phyloP scores from a whole-genome alignment of 2,888 invertebrate genomes.

The Drosophila diplacantha region DNA sequence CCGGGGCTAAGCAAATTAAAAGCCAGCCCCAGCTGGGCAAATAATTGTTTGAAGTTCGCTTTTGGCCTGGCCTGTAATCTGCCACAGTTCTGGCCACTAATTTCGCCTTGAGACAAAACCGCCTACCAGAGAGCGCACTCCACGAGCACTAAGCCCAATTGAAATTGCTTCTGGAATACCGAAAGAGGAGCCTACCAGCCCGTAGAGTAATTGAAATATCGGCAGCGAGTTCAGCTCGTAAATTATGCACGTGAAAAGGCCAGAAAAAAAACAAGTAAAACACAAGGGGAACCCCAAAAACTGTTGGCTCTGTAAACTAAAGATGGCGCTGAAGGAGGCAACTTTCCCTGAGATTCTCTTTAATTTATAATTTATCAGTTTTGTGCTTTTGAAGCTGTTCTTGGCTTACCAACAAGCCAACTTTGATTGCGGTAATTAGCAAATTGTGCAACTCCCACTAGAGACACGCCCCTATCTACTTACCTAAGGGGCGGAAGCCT shows the following conservation, averaged over 20 bases:
- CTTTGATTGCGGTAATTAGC: slow-evolving; percentile 68
- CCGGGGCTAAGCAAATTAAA: slow-evolving; percentile 44
- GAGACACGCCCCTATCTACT: slow-evolving; percentile 2
- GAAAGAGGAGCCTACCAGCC: slow-evolving; percentile 7
- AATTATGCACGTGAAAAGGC: slow-evolving; percentile 44
- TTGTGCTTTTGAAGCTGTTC: slow-evolving; percentile 53
- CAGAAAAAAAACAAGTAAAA: neutral
- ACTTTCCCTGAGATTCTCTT: slow-evolving; percentile 61
- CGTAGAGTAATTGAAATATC: slow-evolving; percentile 63
- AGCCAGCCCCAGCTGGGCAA: slow-evolving; percentile 42
- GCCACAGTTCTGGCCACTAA: slow-evolving; percentile 68
- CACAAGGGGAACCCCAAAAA: neutral
- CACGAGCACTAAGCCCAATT: slow-evolving; percentile 30
- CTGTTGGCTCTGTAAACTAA: slow-evolving; percentile 21
- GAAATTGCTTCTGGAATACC: slow-evolving; percentile 27
- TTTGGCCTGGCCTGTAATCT: slow-evolving; percentile 63
- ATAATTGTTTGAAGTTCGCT: slow-evolving; percentile 68
- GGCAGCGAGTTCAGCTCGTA: slow-evolving; percentile 47
- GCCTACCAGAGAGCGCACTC: slow-evolving; percentile 48
- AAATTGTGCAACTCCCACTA: slow-evolving; percentile 39
- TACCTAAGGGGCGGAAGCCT: slow-evolving; percentile 11
- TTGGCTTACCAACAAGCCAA: slow-evolving; percentile 38
- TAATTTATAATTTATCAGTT: slow-evolving; percentile 68
- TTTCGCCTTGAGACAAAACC: slow-evolving; percentile 62
- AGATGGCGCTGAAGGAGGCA: slow-evolving; percentile 11